Base-by-base conservation (phyloP, 2,888 invertebrate species). In the Polyommatus iphigenia region DNA sequence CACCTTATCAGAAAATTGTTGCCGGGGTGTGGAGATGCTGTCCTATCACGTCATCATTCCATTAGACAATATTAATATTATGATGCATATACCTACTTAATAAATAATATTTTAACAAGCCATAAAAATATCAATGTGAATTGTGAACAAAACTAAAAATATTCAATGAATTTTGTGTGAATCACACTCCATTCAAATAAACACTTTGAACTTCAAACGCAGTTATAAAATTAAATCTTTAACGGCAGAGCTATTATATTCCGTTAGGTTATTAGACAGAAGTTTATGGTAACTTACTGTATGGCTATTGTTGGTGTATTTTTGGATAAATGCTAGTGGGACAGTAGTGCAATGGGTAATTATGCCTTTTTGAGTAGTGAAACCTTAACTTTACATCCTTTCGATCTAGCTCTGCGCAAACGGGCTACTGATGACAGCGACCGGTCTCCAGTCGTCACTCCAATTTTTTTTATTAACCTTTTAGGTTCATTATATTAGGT, bases 231-330 rank as follows among this genome's bases (percentile, higher is more conserved):
- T 67, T 59, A 57, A 57, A n/a, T 24, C 13, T 67, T 67, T 67
- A 24, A 67, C 24, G 62, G 62, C 6, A 67, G 32, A 5, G 1
- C 67, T 29, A 67, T 67, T 67, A 67, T 15, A 29, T 67, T 29
- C 67, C 67, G 67, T 67, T 62, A 62, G 20, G 3, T 62, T 62
- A 13, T 62, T 67, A 67, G 67, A 15, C 29, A 18, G 29, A 29
- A 67, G 67, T 62, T 62, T 24, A 20, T 32, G 67, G 67, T 67
- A 67, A 67, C 29, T 67, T 67, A 67, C 29, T 32, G 67, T 18
- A 67, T 67, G 18, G 29, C 67, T 29, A 67, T 67, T 67, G 67
- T 67, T 67, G 67, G 29, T 15, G 13, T 18, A 67, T 29, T 67
- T 67, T 67, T 1, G 8, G 24, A 10, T 29, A 67, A 29, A 67